Conservation (phyloP, 2,888 invertebrate genomes). For the Ectropis crepuscularia region DNA sequence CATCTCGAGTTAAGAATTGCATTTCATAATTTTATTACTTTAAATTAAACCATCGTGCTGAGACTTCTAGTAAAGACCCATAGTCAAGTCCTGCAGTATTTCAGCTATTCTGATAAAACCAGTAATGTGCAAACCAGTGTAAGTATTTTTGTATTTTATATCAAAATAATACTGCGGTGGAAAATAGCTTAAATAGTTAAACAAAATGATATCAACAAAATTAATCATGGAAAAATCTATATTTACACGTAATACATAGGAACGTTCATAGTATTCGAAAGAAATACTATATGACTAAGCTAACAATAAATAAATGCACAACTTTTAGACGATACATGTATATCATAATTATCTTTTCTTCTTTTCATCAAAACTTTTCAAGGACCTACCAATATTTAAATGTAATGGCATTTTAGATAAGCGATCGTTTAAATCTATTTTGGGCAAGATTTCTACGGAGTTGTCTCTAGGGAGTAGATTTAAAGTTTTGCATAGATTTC, state of each 20-base stretch:
- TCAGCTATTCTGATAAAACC: too few species aligned
- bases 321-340: slow-evolving; percentile 1
- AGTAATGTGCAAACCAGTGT: too few species aligned
- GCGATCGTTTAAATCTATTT: slow-evolving; percentile 58
- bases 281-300: slow-evolving; percentile 8
- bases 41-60: too few species aligned
- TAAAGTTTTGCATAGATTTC: slow-evolving; percentile 62
- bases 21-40: too few species aligned
- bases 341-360: slow-evolving; percentile 45
- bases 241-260: slow-evolving; percentile 4
- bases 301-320: slow-evolving; percentile 47
- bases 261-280: slow-evolving; percentile 31
- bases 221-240: neutral
- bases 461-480: slow-evolving; percentile 25
- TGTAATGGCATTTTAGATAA: slow-evolving; percentile 60
- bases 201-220: neutral
- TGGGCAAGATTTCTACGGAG: slow-evolving; percentile 47
- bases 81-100: too few species aligned
- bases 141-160: too few species aligned
- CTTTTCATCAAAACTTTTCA: slow-evolving; percentile 64
- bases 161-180: too few species aligned
- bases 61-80: too few species aligned
- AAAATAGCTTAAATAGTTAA: too few species aligned
- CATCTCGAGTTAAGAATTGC: too few species aligned
- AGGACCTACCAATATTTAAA: slow-evolving; percentile 57